Base-by-base conservation (phyloP, 2,888 invertebrate genomes). In the Chymomyza caudatula region DNA sequence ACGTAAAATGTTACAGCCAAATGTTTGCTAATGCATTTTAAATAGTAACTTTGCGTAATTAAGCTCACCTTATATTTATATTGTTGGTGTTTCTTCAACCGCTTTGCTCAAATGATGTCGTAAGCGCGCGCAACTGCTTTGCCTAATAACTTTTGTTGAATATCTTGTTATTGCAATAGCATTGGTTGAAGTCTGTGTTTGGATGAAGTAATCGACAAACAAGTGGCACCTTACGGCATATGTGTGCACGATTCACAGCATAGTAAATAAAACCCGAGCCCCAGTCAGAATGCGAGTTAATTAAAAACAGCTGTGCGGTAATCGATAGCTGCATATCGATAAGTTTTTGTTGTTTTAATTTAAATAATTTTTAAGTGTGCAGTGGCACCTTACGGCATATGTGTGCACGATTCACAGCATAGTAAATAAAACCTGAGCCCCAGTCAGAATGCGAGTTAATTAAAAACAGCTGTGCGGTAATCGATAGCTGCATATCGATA, bases 141-240 rank as follows among this genome's bases (percentile, higher is more conserved):
- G 29, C 11, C 3, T 37, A 11, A 11, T 37, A 37, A 11, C 29
- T 8, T 37, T 8, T 37, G 29, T 37, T 37, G 29, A 37, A 37
- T 37, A 37, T 37, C 29, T 37, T 37, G 29, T 37, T 37, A 37
- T 37, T 37, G 29, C 11, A 37, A 11, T 37, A 37, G 29, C 29
- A 11, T 37, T 52, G 42, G 20, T 59, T 23, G n/a, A 56, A 56
- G 17, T 22, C 51, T 23, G 29, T 42, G 22, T 42, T 56, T 22
- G 49, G 15, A 64, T 75, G 63, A 51, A 67, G 66, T 75, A 75
- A 75, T 75, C 63, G 65, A 59, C 73, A 54, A 42, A 17, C 49
- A 68, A 63, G 29, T 37, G 29, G 29, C 8, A 37, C 29, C n/a
- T 37, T 37, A 37, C 11, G 29, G 29, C 29, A 37, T 37, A 11